Percentiles rank a stretch among this genome's conserved stretches.
Conservation (phyloP, 1,140 invertebrate genomes). For the Musca domestica region DNA sequence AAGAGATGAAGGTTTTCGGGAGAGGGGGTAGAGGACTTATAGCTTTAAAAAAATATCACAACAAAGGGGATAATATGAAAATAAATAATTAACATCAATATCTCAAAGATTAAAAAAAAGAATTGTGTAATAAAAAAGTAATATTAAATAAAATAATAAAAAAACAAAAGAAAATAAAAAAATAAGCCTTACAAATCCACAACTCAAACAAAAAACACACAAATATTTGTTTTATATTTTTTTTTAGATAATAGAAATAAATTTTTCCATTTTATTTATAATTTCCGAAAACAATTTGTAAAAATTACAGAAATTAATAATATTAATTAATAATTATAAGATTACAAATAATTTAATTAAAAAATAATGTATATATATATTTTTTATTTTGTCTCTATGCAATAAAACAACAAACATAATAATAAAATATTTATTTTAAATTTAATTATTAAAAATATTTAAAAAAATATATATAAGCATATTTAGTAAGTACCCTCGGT, state of each 20-base stretch:
- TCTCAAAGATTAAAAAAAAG: neutral
- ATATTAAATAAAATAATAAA: neutral
- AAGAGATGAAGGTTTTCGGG: no score
- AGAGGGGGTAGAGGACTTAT: slow-evolving; percentile 8
- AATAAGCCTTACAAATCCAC: no score
- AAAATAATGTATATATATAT: neutral
- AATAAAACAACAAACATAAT: no score
- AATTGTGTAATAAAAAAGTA: neutral
- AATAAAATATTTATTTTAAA: no score
- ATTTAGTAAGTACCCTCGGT: no score
- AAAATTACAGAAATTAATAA: neutral
- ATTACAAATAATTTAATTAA: neutral
- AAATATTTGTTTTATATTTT: neutral
- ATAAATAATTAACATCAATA: no score
- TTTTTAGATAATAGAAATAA: neutral
- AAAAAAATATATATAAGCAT: no score
- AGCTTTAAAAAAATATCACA: no score
- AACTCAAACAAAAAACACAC: no score
- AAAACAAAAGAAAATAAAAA: neutral
- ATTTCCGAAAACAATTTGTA: neutral
- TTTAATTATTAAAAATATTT: no score
- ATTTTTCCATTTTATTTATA: neutral
- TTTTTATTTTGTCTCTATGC: no score
- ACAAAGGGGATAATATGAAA: no score
- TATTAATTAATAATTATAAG: neutral